A percentile compares a stretch with the other conserved stretches of the same genome.
These are phyloP conservation scores for Lordiphosa clarofinis DNA, from an alignment of 1,140 invertebrate genomes.

Conservation along the genomic window DNA sequence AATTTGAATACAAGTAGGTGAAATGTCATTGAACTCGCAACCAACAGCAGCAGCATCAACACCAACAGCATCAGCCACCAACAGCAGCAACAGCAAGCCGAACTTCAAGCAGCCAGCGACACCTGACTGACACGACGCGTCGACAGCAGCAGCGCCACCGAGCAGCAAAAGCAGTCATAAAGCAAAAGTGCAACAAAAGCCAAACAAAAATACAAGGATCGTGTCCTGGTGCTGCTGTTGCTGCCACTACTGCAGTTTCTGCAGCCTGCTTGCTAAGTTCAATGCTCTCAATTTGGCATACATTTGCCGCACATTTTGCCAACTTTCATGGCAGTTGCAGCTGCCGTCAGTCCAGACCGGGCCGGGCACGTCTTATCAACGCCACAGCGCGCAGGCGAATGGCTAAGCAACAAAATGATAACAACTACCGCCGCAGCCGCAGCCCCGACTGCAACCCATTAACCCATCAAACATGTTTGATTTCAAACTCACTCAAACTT, in stretches of 20 bases:
- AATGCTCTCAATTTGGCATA: conserved; percentile 71
- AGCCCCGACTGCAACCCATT: conserved; percentile 15
- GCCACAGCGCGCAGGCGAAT: conserved; percentile 32
- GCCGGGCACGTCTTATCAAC: conserved; percentile 35
- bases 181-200: not conserved
- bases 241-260: not conserved
- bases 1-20: conserved; percentile 71
- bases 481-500: conserved; percentile 27
- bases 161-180: not conserved
- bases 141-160: not conserved
- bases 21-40: conserved; percentile 75
- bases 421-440: conserved; percentile 17
- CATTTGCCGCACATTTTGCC: conserved; percentile 25
- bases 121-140: conserved; percentile 10
- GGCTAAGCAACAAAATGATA: conserved; percentile 38
- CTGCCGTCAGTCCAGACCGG: too few species aligned
- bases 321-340: too few species aligned
- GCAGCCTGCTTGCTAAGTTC: conserved; percentile 43
- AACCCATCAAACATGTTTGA: conserved; percentile 54
- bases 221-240: conserved; percentile 8
- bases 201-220: not conserved
- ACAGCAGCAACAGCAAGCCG: conserved; percentile 3
- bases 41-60: conserved; percentile 18
- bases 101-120: conserved; percentile 2
- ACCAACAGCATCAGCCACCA: conserved; percentile 4